Evolutionary conservation across 1,140 invertebrate species (phyloP).

Genomic region (Vollenhovia emeryi): DNA sequence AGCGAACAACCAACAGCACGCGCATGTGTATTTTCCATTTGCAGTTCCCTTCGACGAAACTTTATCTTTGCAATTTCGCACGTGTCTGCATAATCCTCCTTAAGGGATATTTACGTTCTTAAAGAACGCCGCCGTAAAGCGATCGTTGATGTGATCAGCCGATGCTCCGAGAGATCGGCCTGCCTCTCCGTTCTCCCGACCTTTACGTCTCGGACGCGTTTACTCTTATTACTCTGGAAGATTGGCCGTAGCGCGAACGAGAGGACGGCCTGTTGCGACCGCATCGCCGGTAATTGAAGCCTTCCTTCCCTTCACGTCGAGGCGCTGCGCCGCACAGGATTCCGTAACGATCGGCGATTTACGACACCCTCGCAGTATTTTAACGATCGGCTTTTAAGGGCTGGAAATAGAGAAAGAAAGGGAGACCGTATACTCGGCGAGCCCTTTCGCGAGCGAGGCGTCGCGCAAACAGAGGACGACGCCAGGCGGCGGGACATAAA

Average conservation of each 20-base stretch:
- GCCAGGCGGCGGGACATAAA: constrained; percentile 52
- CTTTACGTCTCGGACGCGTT: constrained; percentile 48
- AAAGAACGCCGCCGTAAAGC: background rate
- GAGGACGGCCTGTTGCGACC: constrained; percentile 1
- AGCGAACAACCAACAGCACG: background rate
- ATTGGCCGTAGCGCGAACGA: constrained; percentile 31
- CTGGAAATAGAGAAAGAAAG: constrained; percentile 21
- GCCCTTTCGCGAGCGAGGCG: constrained; percentile 37
- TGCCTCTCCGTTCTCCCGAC: background rate
- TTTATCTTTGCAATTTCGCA: background rate
- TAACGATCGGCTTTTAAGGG: constrained; percentile 54
- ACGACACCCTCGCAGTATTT: constrained; percentile 55
- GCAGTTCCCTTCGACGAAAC: background rate
- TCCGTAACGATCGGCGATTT: constrained; percentile 65
- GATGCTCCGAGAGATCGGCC: background rate
- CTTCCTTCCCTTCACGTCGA: constrained; percentile 19
- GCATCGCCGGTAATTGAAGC: constrained; percentile 65
- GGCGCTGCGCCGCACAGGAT: constrained; percentile 16
- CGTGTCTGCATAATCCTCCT: background rate
- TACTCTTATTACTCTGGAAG: constrained; percentile 46
- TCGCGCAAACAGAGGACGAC: constrained; percentile 49
- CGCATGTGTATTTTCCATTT: background rate
- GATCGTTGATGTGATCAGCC: constrained; percentile 4
- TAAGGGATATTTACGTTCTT: background rate
- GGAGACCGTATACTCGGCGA: background rate